Evolutionary conservation across 2,888 invertebrate genomes (phyloP).

Genomic region (Galeopsomyia nigrocyanea): DNA sequence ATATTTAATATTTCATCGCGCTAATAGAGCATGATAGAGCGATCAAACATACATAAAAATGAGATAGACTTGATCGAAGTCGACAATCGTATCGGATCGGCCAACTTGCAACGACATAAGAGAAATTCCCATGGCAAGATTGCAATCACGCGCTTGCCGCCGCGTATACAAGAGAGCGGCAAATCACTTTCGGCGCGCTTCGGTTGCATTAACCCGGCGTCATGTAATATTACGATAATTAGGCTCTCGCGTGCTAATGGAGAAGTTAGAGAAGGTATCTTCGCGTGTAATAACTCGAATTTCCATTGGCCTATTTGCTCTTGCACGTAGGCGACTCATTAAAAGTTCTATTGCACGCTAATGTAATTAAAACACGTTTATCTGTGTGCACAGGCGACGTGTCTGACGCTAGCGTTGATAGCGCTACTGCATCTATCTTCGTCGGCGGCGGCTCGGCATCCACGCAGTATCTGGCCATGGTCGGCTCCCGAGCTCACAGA

Average conservation of each 20-base stretch:
- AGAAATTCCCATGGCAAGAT: constrained; percentile 30
- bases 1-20: too few species aligned
- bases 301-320: not conserved
- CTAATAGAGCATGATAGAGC: too few species aligned
- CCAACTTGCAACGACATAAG: too few species aligned
- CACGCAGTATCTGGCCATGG: constrained; percentile 38
- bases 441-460: not conserved
- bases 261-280: constrained; percentile 7
- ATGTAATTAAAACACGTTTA: not conserved
- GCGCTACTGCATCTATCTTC: not conserved
- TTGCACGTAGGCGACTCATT: not conserved
- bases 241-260: constrained; percentile 11
- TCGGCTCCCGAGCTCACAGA: not conserved
- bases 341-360: not conserved
- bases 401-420: constrained; percentile 15
- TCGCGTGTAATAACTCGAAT: constrained; percentile 8
- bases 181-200: constrained; percentile 8
- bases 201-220: constrained; percentile 2
- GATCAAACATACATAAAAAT: too few species aligned
- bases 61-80: too few species aligned
- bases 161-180: constrained; percentile 1
- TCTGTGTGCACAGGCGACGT: constrained; percentile 4
- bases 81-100: too few species aligned
- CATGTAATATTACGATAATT: constrained; percentile 27
- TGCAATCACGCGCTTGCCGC: not conserved